Evolutionary conservation across 2,888 invertebrate species (phyloP).

Genomic region (Lasioglossum pauxillum): DNA sequence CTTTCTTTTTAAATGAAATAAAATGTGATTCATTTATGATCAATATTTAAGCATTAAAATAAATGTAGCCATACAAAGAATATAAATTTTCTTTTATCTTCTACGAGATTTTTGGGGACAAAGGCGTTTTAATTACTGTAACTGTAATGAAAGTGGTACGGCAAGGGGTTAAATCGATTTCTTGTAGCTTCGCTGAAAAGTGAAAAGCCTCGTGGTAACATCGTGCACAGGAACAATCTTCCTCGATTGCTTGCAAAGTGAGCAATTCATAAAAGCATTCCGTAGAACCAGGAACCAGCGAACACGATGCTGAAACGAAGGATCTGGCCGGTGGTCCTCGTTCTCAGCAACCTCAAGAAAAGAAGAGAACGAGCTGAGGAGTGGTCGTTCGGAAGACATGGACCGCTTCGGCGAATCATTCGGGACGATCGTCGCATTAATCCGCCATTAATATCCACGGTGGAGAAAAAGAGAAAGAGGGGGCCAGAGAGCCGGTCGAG

Average conservation of each 20-base stretch:
- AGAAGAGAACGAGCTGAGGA: not conserved
- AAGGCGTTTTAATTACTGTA: too few species aligned
- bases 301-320: not conserved
- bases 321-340: not conserved
- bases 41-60: too few species aligned
- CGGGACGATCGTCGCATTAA: conserved; percentile 82
- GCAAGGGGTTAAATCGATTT: not conserved
- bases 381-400: not conserved
- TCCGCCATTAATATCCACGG: conserved; percentile 82
- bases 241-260: not conserved
- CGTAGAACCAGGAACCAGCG: conserved; percentile 3
- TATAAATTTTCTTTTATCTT: too few species aligned
- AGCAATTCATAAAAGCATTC: not conserved
- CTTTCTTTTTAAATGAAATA: too few species aligned
- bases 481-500: conserved; percentile 74
- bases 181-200: not conserved
- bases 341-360: conserved; percentile 19
- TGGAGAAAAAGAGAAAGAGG: not conserved
- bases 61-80: too few species aligned
- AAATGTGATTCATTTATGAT: too few species aligned
- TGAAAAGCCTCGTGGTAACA: not conserved
- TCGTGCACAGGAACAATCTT: not conserved
- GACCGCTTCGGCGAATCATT: conserved; percentile 29
- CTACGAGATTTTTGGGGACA: too few species aligned
- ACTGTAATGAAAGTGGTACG: too few species aligned